Conservation (phyloP, 2,113 vertebrate genomes). For the Notechis scutatus region DNA sequence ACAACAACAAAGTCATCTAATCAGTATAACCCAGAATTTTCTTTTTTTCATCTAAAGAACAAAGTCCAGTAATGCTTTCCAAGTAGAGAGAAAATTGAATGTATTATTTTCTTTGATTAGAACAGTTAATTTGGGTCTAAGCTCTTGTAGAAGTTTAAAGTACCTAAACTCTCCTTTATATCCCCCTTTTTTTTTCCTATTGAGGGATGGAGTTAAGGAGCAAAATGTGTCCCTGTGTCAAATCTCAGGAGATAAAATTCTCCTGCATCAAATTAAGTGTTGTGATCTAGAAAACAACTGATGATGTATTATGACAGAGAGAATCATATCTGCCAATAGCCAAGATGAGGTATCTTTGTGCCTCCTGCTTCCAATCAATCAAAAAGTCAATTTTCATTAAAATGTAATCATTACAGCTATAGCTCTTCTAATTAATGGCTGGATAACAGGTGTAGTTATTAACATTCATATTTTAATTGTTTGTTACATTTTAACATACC, state of each 20-base stretch:
- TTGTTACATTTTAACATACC: not conserved
- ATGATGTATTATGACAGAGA: not conserved
- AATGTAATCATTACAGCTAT: not conserved
- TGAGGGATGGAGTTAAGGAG: not conserved
- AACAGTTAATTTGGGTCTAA: not conserved
- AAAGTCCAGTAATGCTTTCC: not conserved
- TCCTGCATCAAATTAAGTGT: not conserved
- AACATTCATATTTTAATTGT: not conserved
- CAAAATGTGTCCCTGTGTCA: not conserved
- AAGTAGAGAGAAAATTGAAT: not conserved
- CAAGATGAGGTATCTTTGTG: not conserved
- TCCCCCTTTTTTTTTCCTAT: not conserved
- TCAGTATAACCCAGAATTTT: not conserved
- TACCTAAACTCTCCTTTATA: not conserved
- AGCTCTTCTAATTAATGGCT: not conserved
- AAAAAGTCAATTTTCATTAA: not conserved
- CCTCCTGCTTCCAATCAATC: not conserved
- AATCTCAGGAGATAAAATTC: not conserved
- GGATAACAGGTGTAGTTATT: not conserved
- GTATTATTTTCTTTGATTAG: not conserved
- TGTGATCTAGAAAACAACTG: not conserved
- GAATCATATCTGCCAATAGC: slow-evolving; percentile 1
- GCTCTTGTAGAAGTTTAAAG: not conserved
- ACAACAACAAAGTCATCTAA: not conserved
- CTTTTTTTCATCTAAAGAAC: not conserved